Evolutionary conservation across 2,797 vertebrate species (phyloP).

Genomic region (Tarsius wallacei): DNA sequence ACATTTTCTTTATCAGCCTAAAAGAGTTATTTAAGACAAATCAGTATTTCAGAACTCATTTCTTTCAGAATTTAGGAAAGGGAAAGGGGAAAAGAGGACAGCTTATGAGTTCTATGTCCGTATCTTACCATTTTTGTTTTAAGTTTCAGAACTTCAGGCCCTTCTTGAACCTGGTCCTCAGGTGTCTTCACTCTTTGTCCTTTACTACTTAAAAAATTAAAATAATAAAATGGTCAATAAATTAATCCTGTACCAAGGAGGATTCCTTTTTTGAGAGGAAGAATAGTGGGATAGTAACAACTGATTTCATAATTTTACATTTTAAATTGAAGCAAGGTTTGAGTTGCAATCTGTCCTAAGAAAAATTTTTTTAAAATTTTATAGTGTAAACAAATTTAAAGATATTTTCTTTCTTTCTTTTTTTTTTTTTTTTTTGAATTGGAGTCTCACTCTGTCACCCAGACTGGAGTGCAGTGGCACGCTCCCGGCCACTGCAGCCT

Average conservation of each 20-base stretch:
- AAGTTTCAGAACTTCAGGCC: constrained; percentile 74
- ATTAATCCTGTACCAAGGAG: background rate
- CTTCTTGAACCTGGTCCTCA: constrained; percentile 78
- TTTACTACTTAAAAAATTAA: constrained; percentile 70
- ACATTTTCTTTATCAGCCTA: constrained; percentile 91
- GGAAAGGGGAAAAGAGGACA: background rate
- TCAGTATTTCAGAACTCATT: constrained; percentile 62
- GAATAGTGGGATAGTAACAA: background rate
- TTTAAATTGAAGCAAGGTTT: constrained; percentile 47
- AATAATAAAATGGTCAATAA: background rate
- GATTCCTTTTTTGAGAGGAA: background rate
- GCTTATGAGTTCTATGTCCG: background rate
- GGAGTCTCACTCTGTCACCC: too few species aligned
- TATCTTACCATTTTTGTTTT: constrained; percentile 88
- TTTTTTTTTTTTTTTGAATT: background rate
- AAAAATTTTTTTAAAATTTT: background rate
- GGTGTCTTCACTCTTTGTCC: constrained; percentile 77
- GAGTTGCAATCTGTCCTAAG: constrained; percentile 12
- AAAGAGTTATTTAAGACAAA: constrained; percentile 79
- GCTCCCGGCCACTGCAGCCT: too few species aligned
- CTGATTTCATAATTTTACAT: background rate
- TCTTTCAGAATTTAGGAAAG: constrained; percentile 41
- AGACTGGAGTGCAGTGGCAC: too few species aligned
- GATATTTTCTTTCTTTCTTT: constrained; percentile 29
- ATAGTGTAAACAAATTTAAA: background rate